Evolutionary conservation across 53 echinoderm and acorn worm genomes (phyloP).

Genomic region (Actinopyga echinites): DNA sequence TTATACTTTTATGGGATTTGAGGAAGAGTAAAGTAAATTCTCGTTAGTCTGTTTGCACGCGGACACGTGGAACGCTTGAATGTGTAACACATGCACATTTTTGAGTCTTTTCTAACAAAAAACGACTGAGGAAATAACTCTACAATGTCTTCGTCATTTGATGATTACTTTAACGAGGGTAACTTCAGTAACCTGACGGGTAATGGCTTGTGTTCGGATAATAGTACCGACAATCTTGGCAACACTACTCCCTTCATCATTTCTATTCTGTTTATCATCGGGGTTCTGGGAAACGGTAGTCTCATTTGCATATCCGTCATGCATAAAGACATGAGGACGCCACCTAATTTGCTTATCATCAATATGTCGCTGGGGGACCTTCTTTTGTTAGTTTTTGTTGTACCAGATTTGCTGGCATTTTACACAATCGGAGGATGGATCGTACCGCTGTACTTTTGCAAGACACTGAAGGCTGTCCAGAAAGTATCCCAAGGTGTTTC

Average conservation of each 20-base stretch:
- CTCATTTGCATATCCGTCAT: constrained; percentile 76
- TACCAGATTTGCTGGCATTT: constrained; percentile 66
- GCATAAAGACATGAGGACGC: constrained; percentile 85
- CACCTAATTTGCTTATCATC: constrained; percentile 82
- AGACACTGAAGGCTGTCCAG: constrained; percentile 60
- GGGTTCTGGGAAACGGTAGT: constrained; percentile 80
- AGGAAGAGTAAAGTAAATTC: too few relatives aligned
- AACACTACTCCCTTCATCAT: constrained; percentile 41
- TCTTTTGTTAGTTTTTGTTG: constrained; percentile 62
- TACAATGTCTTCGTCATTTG: not conserved
- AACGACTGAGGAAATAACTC: too few relatives aligned
- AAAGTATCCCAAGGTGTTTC: constrained; percentile 88
- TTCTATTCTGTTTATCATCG: constrained; percentile 51
- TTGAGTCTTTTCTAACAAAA: too few relatives aligned
- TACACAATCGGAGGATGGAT: constrained; percentile 53
- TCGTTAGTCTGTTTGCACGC: too few relatives aligned
- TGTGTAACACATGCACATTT: too few relatives aligned
- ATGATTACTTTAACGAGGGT: not conserved
- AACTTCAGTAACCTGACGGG: not conserved
- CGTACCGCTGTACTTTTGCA: constrained; percentile 56
- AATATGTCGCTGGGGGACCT: constrained; percentile 86
- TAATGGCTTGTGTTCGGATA: not conserved
- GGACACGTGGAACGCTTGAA: too few relatives aligned
- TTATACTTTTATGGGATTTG: too few relatives aligned
- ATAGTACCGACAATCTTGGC: not conserved